Conservation (phyloP, 2,888 invertebrate species). For the Cantharis lateralis region DNA sequence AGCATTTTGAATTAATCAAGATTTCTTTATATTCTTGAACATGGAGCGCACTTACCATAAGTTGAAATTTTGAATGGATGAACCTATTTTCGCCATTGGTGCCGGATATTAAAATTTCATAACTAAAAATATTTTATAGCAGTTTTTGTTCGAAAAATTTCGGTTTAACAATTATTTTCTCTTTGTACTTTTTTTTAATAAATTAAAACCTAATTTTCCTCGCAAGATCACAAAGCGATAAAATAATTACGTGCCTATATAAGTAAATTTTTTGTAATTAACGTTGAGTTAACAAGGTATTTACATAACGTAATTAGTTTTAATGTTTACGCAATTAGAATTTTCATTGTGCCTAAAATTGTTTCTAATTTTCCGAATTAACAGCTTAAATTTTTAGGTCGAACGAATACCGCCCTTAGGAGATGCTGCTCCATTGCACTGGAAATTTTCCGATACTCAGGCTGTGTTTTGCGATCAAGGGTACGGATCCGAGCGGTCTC, state of each 20-base stretch:
- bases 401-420: constrained; percentile 54
- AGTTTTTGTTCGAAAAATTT: background rate
- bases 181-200: background rate
- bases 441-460: constrained; percentile 55
- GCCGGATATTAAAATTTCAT: background rate
- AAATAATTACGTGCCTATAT: background rate
- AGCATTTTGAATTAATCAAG: background rate
- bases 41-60: background rate
- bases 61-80: background rate
- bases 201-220: background rate
- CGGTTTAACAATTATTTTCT: background rate
- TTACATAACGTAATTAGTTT: background rate
- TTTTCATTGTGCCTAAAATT: background rate
- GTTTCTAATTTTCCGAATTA: background rate
- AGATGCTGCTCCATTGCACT: constrained; percentile 54
- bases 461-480: constrained; percentile 68
- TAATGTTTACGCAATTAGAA: background rate
- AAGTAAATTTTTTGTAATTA: background rate
- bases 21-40: background rate
- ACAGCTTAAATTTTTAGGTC: constrained; percentile 49
- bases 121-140: background rate
- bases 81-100: background rate
- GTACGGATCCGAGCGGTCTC: constrained; percentile 76
- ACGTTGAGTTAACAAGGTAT: background rate
- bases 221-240: background rate